Evolutionary conservation across 2,797 vertebrate species (phyloP).

Genomic region (Steatocranus sp.): DNA sequence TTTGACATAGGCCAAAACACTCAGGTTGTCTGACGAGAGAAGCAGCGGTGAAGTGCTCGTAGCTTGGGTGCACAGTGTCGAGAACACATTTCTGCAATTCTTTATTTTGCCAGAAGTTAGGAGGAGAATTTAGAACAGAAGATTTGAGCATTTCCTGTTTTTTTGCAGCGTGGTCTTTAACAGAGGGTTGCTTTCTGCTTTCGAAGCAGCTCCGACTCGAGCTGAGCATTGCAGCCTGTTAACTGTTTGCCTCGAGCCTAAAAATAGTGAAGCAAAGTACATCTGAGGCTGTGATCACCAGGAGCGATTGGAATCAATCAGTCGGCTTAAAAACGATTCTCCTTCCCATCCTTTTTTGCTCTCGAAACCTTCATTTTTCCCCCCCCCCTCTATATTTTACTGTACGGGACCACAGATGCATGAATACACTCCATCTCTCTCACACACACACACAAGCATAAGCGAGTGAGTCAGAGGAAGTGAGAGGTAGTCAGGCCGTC

Average conservation of each 20-base stretch:
- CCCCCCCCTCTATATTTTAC: background rate
- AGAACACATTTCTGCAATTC: background rate
- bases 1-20: background rate
- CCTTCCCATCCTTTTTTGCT: background rate
- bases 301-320: conserved; percentile 3
- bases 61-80: background rate
- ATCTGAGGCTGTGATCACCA: background rate
- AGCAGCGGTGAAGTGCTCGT: background rate
- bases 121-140: background rate
- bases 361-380: background rate
- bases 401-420: background rate
- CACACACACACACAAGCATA: background rate
- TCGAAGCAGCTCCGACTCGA: background rate
- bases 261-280: background rate
- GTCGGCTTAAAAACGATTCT: background rate
- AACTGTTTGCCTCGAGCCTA: background rate
- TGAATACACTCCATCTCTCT: background rate
- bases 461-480: conserved; percentile 62
- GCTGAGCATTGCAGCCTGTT: background rate
- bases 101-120: background rate
- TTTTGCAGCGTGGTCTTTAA: background rate
- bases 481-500: conserved; percentile 32
- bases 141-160: background rate
- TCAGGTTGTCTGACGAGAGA: background rate
- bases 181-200: background rate